These are phyloP conservation scores for Oxyruncus cristatus DNA, from an alignment of 2,113 vertebrate genomes.

Conservation along the genomic window DNA sequence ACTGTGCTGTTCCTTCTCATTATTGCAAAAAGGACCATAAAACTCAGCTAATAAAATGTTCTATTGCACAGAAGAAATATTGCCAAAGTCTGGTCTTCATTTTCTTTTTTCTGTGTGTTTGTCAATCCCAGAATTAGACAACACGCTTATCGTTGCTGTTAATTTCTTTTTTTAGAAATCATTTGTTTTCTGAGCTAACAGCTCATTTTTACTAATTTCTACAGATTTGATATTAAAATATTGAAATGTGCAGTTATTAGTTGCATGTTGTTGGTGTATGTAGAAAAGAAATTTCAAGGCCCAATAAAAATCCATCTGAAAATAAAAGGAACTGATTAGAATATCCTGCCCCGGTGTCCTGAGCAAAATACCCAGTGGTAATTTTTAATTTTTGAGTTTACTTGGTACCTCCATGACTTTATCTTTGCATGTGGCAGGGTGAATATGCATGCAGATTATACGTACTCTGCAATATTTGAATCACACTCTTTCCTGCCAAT, in stretches of 20 bases:
- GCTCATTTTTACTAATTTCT: neutral
- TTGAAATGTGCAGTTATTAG: neutral
- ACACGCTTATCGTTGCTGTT: neutral
- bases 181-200: neutral
- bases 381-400: neutral
- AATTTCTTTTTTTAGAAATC: neutral
- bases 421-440: neutral
- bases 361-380: neutral
- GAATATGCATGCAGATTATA: neutral
- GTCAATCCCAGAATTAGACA: neutral
- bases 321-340: neutral
- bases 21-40: conserved; percentile 16
- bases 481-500: neutral
- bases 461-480: neutral
- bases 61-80: neutral
- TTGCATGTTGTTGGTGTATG: neutral
- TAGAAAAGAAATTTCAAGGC: neutral
- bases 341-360: neutral
- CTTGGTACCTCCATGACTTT: neutral
- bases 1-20: neutral
- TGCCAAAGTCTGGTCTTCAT: neutral
- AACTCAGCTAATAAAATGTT: conserved; percentile 9
- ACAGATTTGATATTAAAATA: neutral
- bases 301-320: neutral
- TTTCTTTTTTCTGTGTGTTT: neutral